These are phyloP conservation scores for Actenoides lindsayi DNA, from an alignment of 2,113 vertebrate species.

Conservation along the genomic window DNA sequence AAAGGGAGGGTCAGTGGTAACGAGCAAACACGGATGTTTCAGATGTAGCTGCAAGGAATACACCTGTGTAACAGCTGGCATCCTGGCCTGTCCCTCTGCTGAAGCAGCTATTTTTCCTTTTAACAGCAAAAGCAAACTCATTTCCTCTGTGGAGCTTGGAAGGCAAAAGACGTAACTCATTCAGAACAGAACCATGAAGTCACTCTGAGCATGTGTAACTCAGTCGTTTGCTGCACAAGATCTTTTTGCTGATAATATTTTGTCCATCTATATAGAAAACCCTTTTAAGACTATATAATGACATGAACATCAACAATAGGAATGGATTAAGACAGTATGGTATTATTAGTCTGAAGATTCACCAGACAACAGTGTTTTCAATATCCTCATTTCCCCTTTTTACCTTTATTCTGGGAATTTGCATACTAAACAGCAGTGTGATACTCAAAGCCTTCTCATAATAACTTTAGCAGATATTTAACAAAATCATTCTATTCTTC, in stretches of 20 bases:
- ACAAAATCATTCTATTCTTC: neutral
- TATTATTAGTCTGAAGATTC: neutral
- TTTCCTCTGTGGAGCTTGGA: neutral
- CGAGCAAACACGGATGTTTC: neutral
- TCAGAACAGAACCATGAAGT: neutral
- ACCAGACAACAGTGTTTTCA: neutral
- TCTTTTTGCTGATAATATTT: neutral
- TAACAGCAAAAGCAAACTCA: neutral
- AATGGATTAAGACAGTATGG: neutral
- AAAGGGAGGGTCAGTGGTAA: neutral
- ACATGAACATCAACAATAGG: neutral
- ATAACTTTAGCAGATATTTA: neutral
- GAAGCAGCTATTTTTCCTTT: neutral
- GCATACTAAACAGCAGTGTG: neutral
- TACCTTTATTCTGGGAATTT: neutral
- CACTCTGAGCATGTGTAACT: rapidly evolving
- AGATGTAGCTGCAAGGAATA: neutral
- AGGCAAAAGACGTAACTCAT: neutral
- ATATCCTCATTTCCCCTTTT: neutral
- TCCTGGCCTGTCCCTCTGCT: neutral
- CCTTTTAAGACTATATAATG: neutral
- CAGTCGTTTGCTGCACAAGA: no score
- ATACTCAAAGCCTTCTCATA: neutral
- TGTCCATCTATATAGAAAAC: neutral
- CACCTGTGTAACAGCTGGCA: constrained; percentile 3